Conservation (phyloP, 2,113 vertebrate species). For the Gallinago paraguaiae region DNA sequence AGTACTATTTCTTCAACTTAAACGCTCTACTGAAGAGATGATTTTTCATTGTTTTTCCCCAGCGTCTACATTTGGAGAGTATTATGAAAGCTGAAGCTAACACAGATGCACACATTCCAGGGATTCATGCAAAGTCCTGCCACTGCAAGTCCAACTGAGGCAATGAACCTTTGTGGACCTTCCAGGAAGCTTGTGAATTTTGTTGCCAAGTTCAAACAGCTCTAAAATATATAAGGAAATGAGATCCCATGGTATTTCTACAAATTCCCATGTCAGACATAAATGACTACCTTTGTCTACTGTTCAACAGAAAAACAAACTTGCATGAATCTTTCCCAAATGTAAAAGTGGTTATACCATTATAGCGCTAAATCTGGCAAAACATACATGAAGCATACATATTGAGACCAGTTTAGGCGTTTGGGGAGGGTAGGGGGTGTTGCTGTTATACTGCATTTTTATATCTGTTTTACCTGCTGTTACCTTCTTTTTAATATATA, state of each 20-base stretch:
- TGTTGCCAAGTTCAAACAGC: constrained; percentile 32
- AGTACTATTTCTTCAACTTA: background rate
- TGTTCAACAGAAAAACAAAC: background rate
- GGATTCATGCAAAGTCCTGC: background rate
- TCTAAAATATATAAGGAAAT: constrained; percentile 55
- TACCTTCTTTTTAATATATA: background rate
- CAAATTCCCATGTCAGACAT: constrained; percentile 49
- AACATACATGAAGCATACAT: background rate
- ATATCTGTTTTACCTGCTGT: background rate
- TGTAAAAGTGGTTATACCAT: background rate
- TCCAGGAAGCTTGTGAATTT: constrained; percentile 61
- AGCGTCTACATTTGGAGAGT: constrained; percentile 24
- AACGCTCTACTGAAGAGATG: background rate
- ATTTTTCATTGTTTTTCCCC: constrained; percentile 13
- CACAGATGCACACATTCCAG: constrained; percentile 9
- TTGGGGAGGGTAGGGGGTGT: background rate
- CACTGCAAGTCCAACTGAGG: background rate
- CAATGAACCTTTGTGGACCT: constrained; percentile 25
- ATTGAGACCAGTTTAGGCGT: background rate
- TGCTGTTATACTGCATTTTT: background rate
- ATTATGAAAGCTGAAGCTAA: constrained; percentile 6
- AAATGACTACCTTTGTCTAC: constrained; percentile 47
- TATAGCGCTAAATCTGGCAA: background rate
- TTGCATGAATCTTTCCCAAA: constrained; percentile 7
- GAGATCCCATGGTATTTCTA: constrained; percentile 31